phyloP scores from a whole-genome alignment of 2,888 invertebrate genomes.

The Dryobota labecula region DNA sequence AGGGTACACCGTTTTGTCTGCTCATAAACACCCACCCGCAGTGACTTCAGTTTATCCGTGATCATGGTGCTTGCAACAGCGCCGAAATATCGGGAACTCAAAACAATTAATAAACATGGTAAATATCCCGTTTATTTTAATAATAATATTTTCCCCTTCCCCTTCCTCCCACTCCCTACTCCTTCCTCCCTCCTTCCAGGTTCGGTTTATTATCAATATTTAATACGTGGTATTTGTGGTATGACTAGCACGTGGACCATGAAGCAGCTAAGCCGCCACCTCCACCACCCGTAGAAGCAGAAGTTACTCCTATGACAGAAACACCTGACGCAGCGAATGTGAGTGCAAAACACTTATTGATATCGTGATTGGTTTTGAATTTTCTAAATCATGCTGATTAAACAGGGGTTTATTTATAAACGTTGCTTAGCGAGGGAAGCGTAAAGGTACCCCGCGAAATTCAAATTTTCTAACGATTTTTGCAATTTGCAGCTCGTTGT shows the following conservation, averaged over 20 bases:
- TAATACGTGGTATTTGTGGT: slow-evolving; percentile 5
- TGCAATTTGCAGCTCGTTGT: too few relatives aligned
- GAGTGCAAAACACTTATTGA: slow-evolving; percentile 22
- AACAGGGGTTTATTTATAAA: neutral
- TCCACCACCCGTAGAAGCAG: slow-evolving; percentile 39
- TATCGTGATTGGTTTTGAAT: slow-evolving; percentile 46
- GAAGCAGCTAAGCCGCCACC: slow-evolving; percentile 65
- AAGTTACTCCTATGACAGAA: slow-evolving; percentile 30
- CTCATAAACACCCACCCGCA: too few relatives aligned
- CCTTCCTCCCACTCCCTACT: neutral
- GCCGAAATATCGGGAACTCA: too few relatives aligned
- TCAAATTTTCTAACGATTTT: too few relatives aligned
- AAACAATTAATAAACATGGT: too few relatives aligned
- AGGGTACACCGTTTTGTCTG: too few relatives aligned
- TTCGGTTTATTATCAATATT: neutral
- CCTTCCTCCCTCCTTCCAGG: neutral
- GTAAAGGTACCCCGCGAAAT: too few relatives aligned
- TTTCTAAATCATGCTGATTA: neutral
- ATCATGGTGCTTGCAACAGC: too few relatives aligned
- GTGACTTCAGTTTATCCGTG: too few relatives aligned
- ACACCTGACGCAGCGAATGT: slow-evolving; percentile 47
- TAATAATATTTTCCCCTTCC: neutral
- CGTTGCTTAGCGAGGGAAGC: too few relatives aligned
- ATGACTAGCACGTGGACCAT: slow-evolving; percentile 75
- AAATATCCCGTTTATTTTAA: too few relatives aligned